Evolutionary conservation across 1,140 invertebrate species (phyloP), one percentile per base, ranked within the genome.

Genomic region (Helicoverpa armigera): DNA sequence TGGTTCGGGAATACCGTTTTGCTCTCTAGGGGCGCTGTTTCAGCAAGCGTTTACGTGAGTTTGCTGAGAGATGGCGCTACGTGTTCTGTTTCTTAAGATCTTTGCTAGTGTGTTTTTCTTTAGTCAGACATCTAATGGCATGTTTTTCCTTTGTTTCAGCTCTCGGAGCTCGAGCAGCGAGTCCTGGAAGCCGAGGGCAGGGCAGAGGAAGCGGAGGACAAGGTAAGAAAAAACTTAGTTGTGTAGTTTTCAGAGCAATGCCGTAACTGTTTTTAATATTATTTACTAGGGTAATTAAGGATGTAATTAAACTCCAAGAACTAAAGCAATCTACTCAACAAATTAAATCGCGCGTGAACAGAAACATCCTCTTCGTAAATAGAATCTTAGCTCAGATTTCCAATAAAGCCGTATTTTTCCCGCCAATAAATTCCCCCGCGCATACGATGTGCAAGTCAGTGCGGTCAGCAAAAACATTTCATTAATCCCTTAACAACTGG

Each of bases 151-250:
- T 96, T 95, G 92, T 98, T 98, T 85, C 96, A 98, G 98, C 96
- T 99, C 94, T 97, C 98, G 90, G 98, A 98, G 96, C 96, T 98
- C 95, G 98, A 98, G 92, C 97, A 98, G 91, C 96, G 98, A 85
- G 98, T 98, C 88, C 96, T 98, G 91, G 98, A 98, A 94, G 98
- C 98, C 81, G 98, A 99, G 95, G 97, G 97, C 83, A 96, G 98
- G 87, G 98, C 98, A 53, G 98, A 98, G 90, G 98, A 98, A 95
- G 98, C 98, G 74, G 98, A 98, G 95, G 98, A 98, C 95, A 98
- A 98, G 97, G 98, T 98, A 96, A 83, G 23, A 80, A 78, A 35
- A 61, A 31, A 31, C 31, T 29, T 16, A 1, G 13, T 70, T 14
- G 51, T 70, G 16, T 23, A 18, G 12, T 13, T 35, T 35, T 1